Evolutionary conservation across 2,113 vertebrate genomes (phyloP), one percentile per base, ranked within the genome.

Genomic region (Pluvianellus socialis): DNA sequence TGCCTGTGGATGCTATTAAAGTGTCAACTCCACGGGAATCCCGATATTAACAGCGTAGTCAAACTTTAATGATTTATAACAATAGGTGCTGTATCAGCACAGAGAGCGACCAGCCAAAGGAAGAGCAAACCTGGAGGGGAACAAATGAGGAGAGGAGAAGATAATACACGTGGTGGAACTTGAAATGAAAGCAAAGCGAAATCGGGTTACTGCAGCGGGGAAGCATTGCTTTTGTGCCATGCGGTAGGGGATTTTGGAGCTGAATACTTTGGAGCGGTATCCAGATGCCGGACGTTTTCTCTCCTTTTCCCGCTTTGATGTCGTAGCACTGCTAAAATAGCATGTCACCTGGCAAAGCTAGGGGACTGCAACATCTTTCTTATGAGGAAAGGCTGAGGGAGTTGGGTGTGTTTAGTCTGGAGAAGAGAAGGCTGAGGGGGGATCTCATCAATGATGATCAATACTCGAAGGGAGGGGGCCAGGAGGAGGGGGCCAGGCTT

Each of bases 61-160:
- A 81, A 90, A 52, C 86, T 81, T 90, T 88, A 87, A 79, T 68
- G 76, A 95, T 77, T 95, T 82, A 86, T 45, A 80, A 82, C 77
- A 72, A 83, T 30, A 66, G 63, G 76, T 38, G 88, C 47, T 72
- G 49, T 28, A 40, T 90, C 63, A 70, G 80, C 38, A 5, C 38
- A 19, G 52, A 85, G 84, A 91, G 58, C 63, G 75, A 55, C 49
- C 55, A 28, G 66, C 32, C 32, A 32, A 35, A 63, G 52, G n/a
- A 77, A 35, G 35, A 79, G 81, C 38, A 40, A 59, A 35, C 52
- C 58, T 71, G 68, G 77, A 85, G 52, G 73, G 70, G 67, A 62
- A 65, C 47, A 81, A 85, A 47, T 14, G 58, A 22, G 2, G 53
- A 67, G 58, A 68, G 56, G 70, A 52, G 58, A 68, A 83, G 80